Evolutionary conservation across 2,113 vertebrate genomes (phyloP), one percentile per base, ranked within the genome.

Genomic region (Chlamydotis undulata): DNA sequence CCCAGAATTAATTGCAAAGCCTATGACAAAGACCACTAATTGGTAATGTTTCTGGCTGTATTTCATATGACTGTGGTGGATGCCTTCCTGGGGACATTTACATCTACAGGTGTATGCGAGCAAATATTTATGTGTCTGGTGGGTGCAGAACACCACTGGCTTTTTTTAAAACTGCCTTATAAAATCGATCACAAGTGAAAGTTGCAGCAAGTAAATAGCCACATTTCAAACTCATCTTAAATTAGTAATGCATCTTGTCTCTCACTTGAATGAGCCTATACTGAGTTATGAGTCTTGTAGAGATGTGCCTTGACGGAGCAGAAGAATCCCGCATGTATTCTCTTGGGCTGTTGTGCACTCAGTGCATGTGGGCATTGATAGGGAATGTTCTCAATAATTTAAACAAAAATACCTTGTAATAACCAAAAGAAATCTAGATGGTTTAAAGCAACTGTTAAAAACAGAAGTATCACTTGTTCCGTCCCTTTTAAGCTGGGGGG

Each of bases 41-140:
- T 39, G 56, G 65, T 64, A 19, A 9, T 45, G 25, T 41, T 77
- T 63, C 55, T 81, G 60, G 14, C 56, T 64, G 0, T 53, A 11
- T 23, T 63, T 75, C 50, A 19, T 12, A 12, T 0, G 3, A 18
- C 59, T 19, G 74, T 3, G 0, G 26, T 53, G 49, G 29, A 22
- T 53, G 76, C 47, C 10, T 60, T 71, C 49, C 50, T 61, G 41
- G 19, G 29, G 41, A 13, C 2, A 2, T 79, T 56, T 67, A 24
- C 16, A 13, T 21, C 12, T 2, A 6, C 4, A 43, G 1, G 4
- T 9, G 1, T 19, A n/a, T 5, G 26, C 4, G 2, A 45, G 35
- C 21, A 63, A 74, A 53, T 67, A 23, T 12, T 81, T 23, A 3
- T 9, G 25, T 74, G 61, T 39, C 28, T 55, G 77, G n/a, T 4